Evolutionary conservation across 1,140 invertebrate genomes (phyloP).

Genomic region (Drosophila albomicans): DNA sequence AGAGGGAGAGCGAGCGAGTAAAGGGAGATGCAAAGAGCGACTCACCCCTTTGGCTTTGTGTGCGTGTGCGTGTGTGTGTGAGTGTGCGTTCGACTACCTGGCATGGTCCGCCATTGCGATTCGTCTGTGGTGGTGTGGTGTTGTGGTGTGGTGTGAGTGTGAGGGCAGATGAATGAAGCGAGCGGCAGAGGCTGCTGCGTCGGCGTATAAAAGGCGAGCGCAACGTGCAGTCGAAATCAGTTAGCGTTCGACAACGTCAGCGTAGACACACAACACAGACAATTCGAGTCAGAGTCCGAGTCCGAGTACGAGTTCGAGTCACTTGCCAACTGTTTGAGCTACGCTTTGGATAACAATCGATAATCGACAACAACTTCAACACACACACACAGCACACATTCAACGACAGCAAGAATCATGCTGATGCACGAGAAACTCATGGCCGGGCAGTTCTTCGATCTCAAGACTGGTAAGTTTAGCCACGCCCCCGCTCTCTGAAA

Average conservation of each 20-base stretch:
- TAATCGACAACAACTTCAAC: background rate
- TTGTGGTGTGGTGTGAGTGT: conserved; percentile 34
- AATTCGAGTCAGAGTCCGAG: no score
- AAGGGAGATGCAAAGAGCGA: conserved; percentile 1
- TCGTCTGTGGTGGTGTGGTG: background rate
- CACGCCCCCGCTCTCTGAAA: conserved; percentile 18
- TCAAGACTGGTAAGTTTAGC: conserved; percentile 79
- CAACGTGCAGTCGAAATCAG: conserved; percentile 63
- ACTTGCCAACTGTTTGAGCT: conserved; percentile 20
- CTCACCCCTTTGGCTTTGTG: conserved; percentile 68
- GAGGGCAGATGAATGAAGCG: conserved; percentile 53
- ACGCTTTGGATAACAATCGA: conserved; percentile 45
- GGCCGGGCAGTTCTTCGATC: conserved; percentile 79
- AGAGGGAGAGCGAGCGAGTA: conserved; percentile 8
- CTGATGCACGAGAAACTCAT: conserved; percentile 83
- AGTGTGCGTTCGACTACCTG: conserved; percentile 46
- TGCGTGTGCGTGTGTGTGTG: background rate
- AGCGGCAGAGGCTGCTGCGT: conserved; percentile 30
- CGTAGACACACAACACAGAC: conserved; percentile 40
- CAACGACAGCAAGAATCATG: conserved; percentile 45
- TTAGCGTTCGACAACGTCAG: conserved; percentile 70
- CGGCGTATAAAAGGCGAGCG: conserved; percentile 69
- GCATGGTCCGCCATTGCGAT: conserved; percentile 58
- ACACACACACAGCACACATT: background rate
- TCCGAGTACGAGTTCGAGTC: background rate